phyloP scores from a whole-genome alignment of 2,113 vertebrate species.

The Serilophus lunatus region DNA sequence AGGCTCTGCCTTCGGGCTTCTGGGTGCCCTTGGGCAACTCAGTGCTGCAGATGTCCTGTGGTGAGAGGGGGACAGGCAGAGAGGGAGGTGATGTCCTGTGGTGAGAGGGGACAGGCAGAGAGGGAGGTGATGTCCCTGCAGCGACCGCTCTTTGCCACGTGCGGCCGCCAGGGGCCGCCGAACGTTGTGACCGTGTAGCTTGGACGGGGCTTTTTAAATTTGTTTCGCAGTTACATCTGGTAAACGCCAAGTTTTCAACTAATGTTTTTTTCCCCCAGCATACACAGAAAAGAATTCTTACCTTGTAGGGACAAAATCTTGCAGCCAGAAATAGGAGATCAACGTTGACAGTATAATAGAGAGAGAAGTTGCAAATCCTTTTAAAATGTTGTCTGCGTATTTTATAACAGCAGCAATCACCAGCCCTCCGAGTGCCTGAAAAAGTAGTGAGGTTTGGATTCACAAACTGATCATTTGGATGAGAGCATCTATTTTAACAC shows the following conservation, averaged over 20 bases:
- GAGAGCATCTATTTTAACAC: neutral
- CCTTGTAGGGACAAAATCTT: constrained; percentile 93
- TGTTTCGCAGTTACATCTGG: neutral
- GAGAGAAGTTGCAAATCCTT: constrained; percentile 96
- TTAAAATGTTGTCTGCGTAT: constrained; percentile 98
- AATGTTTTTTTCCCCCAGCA: neutral
- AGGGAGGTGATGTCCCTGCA: too few relatives aligned
- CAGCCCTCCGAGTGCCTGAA: constrained; percentile 93
- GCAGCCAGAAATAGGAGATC: constrained; percentile 96
- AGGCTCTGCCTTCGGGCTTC: neutral
- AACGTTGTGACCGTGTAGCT: neutral
- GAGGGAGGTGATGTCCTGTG: too few relatives aligned
- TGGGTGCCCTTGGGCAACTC: neutral
- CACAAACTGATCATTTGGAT: neutral
- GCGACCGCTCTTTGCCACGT: too few relatives aligned
- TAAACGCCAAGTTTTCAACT: neutral
- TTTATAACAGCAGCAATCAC: constrained; percentile 98
- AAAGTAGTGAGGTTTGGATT: neutral
- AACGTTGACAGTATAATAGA: constrained; percentile 97
- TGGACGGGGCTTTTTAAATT: neutral
- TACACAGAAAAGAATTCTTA: constrained; percentile 56
- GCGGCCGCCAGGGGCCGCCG: too few relatives aligned
- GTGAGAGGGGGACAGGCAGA: too few relatives aligned
- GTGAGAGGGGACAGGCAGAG: too few relatives aligned
- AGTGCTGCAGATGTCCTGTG: neutral